Conservation (phyloP, 2,113 vertebrate genomes). For the Helogale parvula region DNA sequence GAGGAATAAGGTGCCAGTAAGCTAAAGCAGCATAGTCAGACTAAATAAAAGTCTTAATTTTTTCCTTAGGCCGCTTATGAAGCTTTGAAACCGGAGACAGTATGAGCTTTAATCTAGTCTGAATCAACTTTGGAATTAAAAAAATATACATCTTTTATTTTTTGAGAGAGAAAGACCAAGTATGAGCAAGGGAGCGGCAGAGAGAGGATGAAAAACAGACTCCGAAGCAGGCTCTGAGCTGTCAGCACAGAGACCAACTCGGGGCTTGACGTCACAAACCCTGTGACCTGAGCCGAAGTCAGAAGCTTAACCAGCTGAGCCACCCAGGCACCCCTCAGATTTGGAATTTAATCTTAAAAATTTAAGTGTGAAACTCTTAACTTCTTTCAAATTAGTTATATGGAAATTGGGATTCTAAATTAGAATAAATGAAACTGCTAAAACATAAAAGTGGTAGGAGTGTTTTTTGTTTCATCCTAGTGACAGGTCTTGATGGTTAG, state of each 20-base stretch:
- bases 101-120: not conserved
- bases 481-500: not conserved
- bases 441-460: not conserved
- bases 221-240: too few relatives aligned
- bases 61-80: not conserved
- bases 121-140: not conserved
- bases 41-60: not conserved
- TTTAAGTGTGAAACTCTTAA: not conserved
- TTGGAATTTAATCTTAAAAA: not conserved
- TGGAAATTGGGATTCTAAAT: constrained; percentile 23
- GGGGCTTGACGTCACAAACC: too few relatives aligned
- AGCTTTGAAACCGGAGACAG: not conserved
- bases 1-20: not conserved
- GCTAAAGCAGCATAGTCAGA: not conserved
- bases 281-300: too few relatives aligned
- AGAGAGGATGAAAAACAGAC: too few relatives aligned
- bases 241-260: too few relatives aligned
- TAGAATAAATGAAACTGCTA: not conserved
- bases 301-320: too few relatives aligned
- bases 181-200: too few relatives aligned
- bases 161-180: too few relatives aligned
- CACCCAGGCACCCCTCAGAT: not conserved
- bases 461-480: not conserved
- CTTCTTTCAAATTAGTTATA: not conserved
- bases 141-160: too few relatives aligned